Evolutionary conservation across 2,888 invertebrate genomes (phyloP), one percentile per base, ranked within the genome.

Genomic region (Rhopalosiphum nymphaeae): DNA sequence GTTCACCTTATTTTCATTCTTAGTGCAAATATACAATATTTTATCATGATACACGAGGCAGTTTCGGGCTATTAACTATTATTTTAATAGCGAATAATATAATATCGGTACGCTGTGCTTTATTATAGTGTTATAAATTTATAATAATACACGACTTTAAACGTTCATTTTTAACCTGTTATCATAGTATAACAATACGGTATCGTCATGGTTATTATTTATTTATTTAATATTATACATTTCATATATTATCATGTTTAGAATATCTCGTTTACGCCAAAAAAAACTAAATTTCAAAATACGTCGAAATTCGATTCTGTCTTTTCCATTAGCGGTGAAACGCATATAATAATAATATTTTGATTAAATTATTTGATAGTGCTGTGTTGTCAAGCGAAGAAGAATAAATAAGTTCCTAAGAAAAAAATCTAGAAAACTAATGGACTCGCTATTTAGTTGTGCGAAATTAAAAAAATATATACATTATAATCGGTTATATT

Each of bases 311-410:
- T 53, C 67, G 46, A 61, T 88, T 67, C 42, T 42, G 9, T 67
- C 67, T 36, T 87, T 53, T 49, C 85, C 61, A 36, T 91, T 53
- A 53, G 11, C 11, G 56, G 91, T 21, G 16, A 42, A 87, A 85
- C 46, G 26, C 26, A 44, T 42, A 46, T 57, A 49, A 57, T 53
- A 53, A 36, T 78, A 21, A 44, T 92, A 88, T 88, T 88, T 89
- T 21, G 61, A 92, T 92, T n/a, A 9, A 78, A 78, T 92, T 78
- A 92, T 92, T 44, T 78, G 88, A 92, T 92, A 89, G 36, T 13
- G 42, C 29, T 53, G 26, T 53, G 57, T 91, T 46, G 61, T 92
- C 61, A 92, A n/a, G 88, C 29, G 42, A 88, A 67, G 4, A 67
- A 67, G 21, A 92, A 67, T 88, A 88, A 87, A 67, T 92, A 85